phyloP scores from a whole-genome alignment of 1,140 invertebrate species.

The Drosophila watanabei region DNA sequence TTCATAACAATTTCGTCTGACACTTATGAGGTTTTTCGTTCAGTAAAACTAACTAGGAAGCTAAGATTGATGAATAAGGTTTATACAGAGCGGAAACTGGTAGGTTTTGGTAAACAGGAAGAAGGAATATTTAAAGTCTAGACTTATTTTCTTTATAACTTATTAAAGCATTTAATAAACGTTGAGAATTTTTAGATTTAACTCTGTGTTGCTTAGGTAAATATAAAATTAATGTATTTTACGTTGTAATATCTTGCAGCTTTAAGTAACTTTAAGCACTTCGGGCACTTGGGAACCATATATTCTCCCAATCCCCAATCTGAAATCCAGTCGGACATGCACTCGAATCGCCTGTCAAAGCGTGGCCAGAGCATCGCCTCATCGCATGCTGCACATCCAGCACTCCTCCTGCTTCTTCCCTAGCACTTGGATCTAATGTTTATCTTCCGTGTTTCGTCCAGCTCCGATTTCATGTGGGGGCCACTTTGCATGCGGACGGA shows the following conservation, averaged over 20 bases:
- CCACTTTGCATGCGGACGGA: constrained; percentile 34
- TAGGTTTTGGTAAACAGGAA: constrained; percentile 6
- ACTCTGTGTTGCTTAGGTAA: too few relatives aligned
- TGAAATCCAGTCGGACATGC: constrained; percentile 23
- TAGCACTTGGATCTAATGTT: constrained; percentile 66
- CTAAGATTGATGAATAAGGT: neutral
- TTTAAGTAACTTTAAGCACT: neutral
- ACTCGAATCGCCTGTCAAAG: constrained; percentile 38
- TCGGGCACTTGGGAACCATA: neutral
- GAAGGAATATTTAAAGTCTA: neutral
- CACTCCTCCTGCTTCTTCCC: neutral
- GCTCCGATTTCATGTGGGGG: constrained; percentile 61
- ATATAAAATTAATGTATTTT: too few relatives aligned
- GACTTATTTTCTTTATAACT: too few relatives aligned
- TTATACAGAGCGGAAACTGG: neutral
- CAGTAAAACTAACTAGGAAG: constrained; percentile 1
- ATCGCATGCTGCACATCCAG: constrained; percentile 44
- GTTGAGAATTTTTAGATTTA: neutral
- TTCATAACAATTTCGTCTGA: constrained; percentile 39
- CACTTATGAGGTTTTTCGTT: constrained; percentile 20
- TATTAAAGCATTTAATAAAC: neutral
- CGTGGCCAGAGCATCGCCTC: constrained; percentile 52
- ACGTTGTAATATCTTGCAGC: neutral
- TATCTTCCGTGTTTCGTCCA: constrained; percentile 73
- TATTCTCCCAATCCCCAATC: neutral